Evolutionary conservation across 1,140 invertebrate species (phyloP).

Genomic region (Venturia canescens): DNA sequence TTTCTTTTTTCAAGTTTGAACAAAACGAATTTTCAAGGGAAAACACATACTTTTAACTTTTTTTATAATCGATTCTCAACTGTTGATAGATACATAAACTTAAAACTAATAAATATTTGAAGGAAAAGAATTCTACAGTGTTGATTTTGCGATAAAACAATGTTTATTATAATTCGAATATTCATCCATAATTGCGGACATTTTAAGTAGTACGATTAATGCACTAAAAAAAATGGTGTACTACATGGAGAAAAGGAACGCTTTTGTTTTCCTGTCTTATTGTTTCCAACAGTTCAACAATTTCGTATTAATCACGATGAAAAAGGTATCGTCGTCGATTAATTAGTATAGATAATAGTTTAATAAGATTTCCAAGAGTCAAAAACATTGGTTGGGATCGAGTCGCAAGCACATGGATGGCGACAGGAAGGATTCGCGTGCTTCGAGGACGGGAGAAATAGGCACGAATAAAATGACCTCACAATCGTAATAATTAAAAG

Average conservation of each 20-base stretch:
- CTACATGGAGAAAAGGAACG: constrained; percentile 29
- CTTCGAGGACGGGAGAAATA: constrained; percentile 28
- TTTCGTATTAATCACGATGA: constrained; percentile 32
- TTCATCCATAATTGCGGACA: constrained; percentile 23
- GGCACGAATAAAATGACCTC: constrained; percentile 32
- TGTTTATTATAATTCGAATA: constrained; percentile 43
- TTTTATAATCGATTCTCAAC: too few species aligned
- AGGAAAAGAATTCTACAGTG: too few species aligned
- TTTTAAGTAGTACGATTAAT: constrained; percentile 9
- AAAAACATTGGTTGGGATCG: constrained; percentile 21
- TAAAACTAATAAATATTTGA: too few species aligned
- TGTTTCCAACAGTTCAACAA: constrained; percentile 24
- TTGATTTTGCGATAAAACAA: constrained; percentile 42
- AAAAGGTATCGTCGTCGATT: constrained; percentile 15
- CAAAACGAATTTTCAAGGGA: too few species aligned
- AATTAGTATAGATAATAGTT: neutral
- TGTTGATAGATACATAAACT: too few species aligned
- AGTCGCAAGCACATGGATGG: constrained; percentile 4
- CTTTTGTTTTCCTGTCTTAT: neutral
- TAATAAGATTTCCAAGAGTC: constrained; percentile 8
- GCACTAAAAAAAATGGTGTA: constrained; percentile 27
- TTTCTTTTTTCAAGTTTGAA: too few species aligned
- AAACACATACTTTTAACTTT: too few species aligned
- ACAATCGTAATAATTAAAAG: constrained; percentile 25
- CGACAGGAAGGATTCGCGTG: constrained; percentile 17